Percentiles rank a stretch among this genome's conserved stretches.
phyloP scores from a whole-genome alignment of 2,113 vertebrate genomes.

The Hiodon alosoides region DNA sequence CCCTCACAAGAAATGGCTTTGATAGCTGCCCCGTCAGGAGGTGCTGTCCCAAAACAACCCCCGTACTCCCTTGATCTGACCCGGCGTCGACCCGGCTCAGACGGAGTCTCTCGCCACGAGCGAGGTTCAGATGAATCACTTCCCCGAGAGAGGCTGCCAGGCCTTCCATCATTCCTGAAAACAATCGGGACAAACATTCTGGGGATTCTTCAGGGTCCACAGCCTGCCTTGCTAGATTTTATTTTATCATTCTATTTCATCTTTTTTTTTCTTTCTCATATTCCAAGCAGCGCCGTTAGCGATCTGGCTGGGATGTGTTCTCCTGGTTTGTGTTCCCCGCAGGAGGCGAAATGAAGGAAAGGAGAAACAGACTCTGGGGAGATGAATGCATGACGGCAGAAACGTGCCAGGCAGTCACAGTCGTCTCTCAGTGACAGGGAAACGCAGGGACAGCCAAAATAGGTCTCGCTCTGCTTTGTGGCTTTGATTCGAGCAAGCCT shows the following conservation, averaged over 20 bases:
- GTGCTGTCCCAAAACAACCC: constrained; percentile 20
- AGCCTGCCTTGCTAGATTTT: background rate
- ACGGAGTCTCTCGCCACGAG: background rate
- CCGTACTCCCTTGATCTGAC: background rate
- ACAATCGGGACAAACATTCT: background rate
- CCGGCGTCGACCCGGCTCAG: background rate
- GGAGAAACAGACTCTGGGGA: constrained; percentile 6
- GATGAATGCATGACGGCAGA: constrained; percentile 12
- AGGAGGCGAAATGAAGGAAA: background rate
- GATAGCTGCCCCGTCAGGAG: constrained; percentile 35
- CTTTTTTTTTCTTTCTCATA: background rate
- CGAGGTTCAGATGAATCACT: constrained; percentile 23
- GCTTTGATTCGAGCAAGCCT: too few species aligned
- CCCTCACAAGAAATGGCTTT: constrained; percentile 41
- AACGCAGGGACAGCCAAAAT: too few species aligned
- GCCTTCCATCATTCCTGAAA: background rate
- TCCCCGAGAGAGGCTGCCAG: background rate
- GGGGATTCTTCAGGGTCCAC: background rate
- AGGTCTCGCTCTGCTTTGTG: too few species aligned
- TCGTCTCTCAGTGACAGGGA: too few species aligned
- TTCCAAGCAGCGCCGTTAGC: background rate
- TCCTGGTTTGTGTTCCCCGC: background rate
- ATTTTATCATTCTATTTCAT: background rate
- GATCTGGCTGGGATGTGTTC: background rate
- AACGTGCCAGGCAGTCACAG: background rate